Base-by-base conservation (phyloP, 2,113 vertebrate species). In the Eclectus roratus region DNA sequence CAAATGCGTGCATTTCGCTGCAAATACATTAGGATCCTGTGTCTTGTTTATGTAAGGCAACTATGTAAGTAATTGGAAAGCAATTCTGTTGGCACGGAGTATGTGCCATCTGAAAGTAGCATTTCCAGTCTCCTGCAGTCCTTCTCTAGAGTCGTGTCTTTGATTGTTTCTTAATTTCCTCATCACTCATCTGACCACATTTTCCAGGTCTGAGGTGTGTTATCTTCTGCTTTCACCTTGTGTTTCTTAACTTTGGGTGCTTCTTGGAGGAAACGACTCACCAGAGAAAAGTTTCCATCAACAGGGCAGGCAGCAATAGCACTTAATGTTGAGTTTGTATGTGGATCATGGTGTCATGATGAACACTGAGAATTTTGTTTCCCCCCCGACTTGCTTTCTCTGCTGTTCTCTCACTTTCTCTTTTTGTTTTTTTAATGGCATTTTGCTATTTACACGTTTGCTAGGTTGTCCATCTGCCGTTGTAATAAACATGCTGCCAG, bases 401-500 rank as follows among this genome's bases (percentile, higher is more conserved):
- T 77, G 44, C 70, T 84, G 11, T 78, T 91, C 46, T 83, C 56
- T 91, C 70, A 43, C 73, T 88, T 72, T 80, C 16, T 90, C 41
- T 23, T 39, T 2, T n/a, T 46, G 82, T 86, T 71, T 73, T 83
- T 52, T 1, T 13, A 53, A 31, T 56, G 93, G 73, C 88, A 86
- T 95, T 94, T 96, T 19, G 6, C 86, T 76, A 85, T 92, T 92
- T 94, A 43, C 55, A 69, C 66, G 27, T 92, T 79, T 3, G 43
- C 85, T 85, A 9, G 43, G 73, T 50, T 91, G 83, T 93, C 97
- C 94, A 89, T 96, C 96, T 97, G 97, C 95, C 55, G 24, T 79
- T 91, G 64, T 88, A 88, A 91, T 76, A 58, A 39, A 58, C 88
- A 66, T 17, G 23, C 69, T 86, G 65, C 91, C 74, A 94, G 91